Conservation (phyloP, 1,140 invertebrate genomes). For the Batillaria attramentaria region DNA sequence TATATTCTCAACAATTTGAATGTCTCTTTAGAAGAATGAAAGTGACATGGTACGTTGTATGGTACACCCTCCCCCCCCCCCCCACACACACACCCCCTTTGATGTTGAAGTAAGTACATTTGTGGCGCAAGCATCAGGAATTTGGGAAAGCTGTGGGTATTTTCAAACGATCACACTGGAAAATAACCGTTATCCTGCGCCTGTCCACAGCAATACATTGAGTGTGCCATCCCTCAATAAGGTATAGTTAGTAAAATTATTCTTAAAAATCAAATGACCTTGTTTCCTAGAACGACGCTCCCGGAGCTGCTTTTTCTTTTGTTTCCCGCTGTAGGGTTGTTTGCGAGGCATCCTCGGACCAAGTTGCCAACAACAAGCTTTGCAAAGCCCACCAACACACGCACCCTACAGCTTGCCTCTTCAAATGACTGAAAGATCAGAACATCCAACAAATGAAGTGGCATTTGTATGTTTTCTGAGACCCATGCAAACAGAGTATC, state of each 20-base stretch:
- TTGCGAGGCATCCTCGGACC: slow-evolving; percentile 63
- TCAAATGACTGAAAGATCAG: too few species aligned
- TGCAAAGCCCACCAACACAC: too few species aligned
- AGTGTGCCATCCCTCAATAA: too few species aligned
- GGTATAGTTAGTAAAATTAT: neutral
- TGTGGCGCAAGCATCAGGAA: neutral
- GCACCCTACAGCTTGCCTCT: too few species aligned
- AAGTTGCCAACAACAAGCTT: too few species aligned
- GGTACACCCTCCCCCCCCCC: too few species aligned
- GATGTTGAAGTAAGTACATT: neutral
- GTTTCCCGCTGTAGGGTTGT: slow-evolving; percentile 89
- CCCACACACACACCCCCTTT: too few species aligned
- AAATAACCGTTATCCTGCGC: neutral
- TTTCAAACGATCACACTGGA: neutral
- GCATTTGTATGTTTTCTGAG: too few species aligned
- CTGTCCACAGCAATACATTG: neutral
- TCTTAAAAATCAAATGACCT: slow-evolving; percentile 31
- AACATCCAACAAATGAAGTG: too few species aligned
- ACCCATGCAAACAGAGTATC: too few species aligned
- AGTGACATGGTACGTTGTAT: neutral
- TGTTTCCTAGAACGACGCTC: slow-evolving; percentile 76
- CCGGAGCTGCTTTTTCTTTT: slow-evolving; percentile 90
- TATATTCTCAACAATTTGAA: neutral
- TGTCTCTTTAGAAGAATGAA: neutral
- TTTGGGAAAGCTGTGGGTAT: neutral